Conservation (phyloP, 1,140 invertebrate species). For the Hestina assimilis region DNA sequence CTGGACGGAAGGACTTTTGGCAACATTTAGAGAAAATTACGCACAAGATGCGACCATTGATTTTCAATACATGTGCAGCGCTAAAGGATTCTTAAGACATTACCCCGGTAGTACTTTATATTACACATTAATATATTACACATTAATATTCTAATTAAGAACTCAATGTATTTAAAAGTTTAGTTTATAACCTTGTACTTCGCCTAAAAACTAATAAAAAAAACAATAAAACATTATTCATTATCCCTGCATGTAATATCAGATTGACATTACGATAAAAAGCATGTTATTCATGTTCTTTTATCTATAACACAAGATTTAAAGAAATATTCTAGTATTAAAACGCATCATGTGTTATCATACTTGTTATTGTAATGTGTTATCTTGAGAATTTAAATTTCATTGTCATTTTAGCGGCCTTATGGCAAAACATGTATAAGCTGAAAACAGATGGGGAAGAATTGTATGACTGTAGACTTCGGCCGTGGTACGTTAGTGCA, state of each 20-base stretch:
- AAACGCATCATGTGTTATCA: too few species aligned
- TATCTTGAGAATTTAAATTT: too few species aligned
- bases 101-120: too few species aligned
- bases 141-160: neutral
- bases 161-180: too few species aligned
- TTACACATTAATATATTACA: neutral
- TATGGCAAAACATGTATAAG: constrained; percentile 60
- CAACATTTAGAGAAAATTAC: constrained; percentile 88
- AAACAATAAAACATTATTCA: too few species aligned
- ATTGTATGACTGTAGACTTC: constrained; percentile 89
- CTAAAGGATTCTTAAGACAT: constrained; percentile 91
- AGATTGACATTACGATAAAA: too few species aligned
- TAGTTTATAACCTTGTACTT: too few species aligned
- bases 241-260: too few species aligned
- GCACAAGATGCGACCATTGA: constrained; percentile 87
- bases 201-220: too few species aligned
- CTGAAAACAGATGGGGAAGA: constrained; percentile 43
- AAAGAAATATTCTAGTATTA: too few species aligned
- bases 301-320: neutral
- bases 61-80: constrained; percentile 96
- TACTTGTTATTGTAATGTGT: too few species aligned
- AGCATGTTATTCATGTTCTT: neutral
- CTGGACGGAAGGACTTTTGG: constrained; percentile 87
- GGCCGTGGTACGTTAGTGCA: constrained; percentile 94
- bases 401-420: constrained; percentile 47